phyloP scores from a whole-genome alignment of 2,113 vertebrate species.

The Colaptes auratus region DNA sequence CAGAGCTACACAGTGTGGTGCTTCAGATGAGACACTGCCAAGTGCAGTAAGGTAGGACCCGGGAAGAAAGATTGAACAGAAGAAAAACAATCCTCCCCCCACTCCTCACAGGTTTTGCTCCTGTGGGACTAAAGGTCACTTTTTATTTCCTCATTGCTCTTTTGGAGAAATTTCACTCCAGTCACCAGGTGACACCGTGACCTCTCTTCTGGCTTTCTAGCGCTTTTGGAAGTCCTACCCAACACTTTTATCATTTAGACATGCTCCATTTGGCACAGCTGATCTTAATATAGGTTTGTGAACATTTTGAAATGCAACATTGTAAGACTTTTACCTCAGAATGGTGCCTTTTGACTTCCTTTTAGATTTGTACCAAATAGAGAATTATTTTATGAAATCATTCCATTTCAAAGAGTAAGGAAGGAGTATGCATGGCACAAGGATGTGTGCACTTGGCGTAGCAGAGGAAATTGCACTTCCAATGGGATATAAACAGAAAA shows the following conservation, averaged over 20 bases:
- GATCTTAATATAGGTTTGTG: neutral
- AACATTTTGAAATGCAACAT: neutral
- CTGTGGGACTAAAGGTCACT: neutral
- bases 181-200: neutral
- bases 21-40: no score
- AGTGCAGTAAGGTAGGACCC: neutral
- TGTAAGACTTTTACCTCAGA: neutral
- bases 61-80: neutral
- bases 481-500: neutral
- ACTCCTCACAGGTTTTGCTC: neutral
- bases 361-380: neutral
- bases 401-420: neutral
- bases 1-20: rapidly evolving
- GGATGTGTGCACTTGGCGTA: neutral
- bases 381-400: neutral
- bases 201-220: neutral
- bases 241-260: neutral
- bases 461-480: neutral
- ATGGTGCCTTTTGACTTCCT: neutral
- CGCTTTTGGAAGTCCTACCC: neutral
- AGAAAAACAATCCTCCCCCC: neutral
- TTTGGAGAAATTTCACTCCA: neutral
- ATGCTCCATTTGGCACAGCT: neutral
- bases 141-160: neutral
- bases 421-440: neutral